Base-by-base conservation (phyloP, 1,140 invertebrate species). In the Drosophila ambigua region DNA sequence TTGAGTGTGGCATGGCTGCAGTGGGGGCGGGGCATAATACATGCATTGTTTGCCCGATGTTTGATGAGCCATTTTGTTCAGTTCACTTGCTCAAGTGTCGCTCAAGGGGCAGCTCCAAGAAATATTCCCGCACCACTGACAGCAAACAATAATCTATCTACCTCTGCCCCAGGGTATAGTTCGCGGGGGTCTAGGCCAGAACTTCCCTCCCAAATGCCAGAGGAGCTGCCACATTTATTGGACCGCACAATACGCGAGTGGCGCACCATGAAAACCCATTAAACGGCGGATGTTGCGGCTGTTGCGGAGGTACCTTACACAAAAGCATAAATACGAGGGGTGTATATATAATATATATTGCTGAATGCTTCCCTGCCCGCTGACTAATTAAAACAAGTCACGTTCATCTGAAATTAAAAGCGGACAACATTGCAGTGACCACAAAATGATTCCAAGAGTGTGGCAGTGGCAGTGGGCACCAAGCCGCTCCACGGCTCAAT, bases 401-500 rank as follows among this genome's bases (percentile, higher is more conserved):
- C 73, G 73, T 76, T 68, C 52, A 68, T 60, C 68, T 64, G 43
- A 68, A 76, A 76, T 76, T 76, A 76, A 76, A 76, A 76, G 62
- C 62, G 62, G 39, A 51, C 62, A 44, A 66, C 72, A 76, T 76
- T 49, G 51, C 41, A 49, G 45, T 67, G 72, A 76, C 72, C 72
- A 76, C 72, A 75, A 61, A 55, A 44, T 9, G 41, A 31, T 31
- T 31, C 8, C 8, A 2, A 31, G 28, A 8, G 8, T 8, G 28
- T 31, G 28, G 28, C 7, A 31, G 28, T 31, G 28, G 28, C 7
- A 2, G 8, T 2, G 2, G 28, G 7, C 28, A 28, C 28, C 6
- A 31, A 20, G 11, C n/a, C 20, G 35, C 15, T 7, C 35, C 39
- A 28, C n/a, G 8, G 5, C 58, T 50, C 35, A 43, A 43, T 71